Evolutionary conservation across 2,888 invertebrate genomes (phyloP), one percentile per base, ranked within the genome.

Genomic region (Oegoconia quadripuncta): DNA sequence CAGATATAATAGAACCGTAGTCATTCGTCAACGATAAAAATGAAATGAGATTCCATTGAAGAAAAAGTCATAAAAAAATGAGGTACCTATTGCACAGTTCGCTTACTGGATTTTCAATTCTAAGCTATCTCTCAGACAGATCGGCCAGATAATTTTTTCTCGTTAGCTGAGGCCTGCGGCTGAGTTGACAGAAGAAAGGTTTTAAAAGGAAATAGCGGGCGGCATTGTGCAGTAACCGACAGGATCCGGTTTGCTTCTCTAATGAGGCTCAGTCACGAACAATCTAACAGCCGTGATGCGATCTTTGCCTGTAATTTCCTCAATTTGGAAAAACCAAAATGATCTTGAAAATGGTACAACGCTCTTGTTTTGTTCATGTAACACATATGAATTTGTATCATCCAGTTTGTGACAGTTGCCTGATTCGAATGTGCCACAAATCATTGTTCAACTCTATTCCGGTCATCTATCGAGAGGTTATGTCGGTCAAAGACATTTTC

Each of bases 211-310:
- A 72, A 68, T 55, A 62, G 56, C 55, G 59, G 54, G 54, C 57
- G 64, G 67, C 59, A 76, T 78, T 80, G 76, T 79, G 69, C 61
- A 55, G 64, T 71, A 75, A 73, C 73, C 56, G 59, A 56, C 54
- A 53, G 55, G 54, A 64, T 74, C 76, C 74, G 73, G 70, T 68
- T 71, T 62, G 59, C 55, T 49, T 12, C 50, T 59, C 68, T 83
- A 82, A 82, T 80, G 82, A 82, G 78, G 61, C 53, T 54, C 59
- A 56, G 70, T 64, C 74, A 75, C 70, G 69, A 69, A 71, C 52
- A 11, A n/a, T 39, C 42, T 48, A n/a, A 14, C 13, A 42, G 49
- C 48, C 59, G 40, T 44, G 36, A 42, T 39, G 42, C 34, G 35
- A 44, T 42, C 30, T 34, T 12, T 22, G 27, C 25, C 18, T 12